Evolutionary conservation across 2,888 invertebrate genomes (phyloP).

Genomic region (Agriotes lineatus): DNA sequence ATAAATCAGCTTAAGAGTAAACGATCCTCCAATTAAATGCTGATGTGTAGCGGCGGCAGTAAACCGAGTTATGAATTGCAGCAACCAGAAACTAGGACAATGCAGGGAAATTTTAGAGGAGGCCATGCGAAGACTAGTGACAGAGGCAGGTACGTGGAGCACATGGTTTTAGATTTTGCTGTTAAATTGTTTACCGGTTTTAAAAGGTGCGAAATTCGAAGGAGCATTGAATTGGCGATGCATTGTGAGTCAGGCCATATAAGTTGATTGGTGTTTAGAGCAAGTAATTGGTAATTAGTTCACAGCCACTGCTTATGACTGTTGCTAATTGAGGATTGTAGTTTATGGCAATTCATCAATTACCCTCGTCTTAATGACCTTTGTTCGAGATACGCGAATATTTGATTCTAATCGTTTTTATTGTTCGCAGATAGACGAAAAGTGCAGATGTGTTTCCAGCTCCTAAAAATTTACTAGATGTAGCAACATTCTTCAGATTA

Average conservation of each 20-base stretch:
- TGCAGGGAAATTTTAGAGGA: constrained; percentile 6
- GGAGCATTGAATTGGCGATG: constrained; percentile 37
- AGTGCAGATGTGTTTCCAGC: not conserved
- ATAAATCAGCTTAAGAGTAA: not conserved
- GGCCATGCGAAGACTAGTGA: not conserved
- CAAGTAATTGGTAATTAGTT: constrained; percentile 40
- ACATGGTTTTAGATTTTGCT: constrained; percentile 23
- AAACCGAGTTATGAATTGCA: constrained; percentile 7
- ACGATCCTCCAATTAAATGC: not conserved
- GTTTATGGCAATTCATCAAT: constrained; percentile 38
- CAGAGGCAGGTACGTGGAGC: not conserved
- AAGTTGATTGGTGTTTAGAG: constrained; percentile 40
- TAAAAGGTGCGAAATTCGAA: constrained; percentile 40
- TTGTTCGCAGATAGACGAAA: constrained; percentile 1
- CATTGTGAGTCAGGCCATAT: constrained; percentile 35
- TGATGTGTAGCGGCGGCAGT: not conserved
- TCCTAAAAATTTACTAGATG: not conserved
- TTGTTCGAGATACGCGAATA: constrained; percentile 29
- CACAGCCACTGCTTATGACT: constrained; percentile 39
- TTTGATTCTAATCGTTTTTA: constrained; percentile 19
- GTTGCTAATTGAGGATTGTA: constrained; percentile 35
- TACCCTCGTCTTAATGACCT: constrained; percentile 33
- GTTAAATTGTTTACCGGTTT: constrained; percentile 37
- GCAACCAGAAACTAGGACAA: not conserved
- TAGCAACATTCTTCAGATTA: too few relatives aligned